Evolutionary conservation across 2,113 vertebrate species (phyloP).

Genomic region (Calcarius ornatus): DNA sequence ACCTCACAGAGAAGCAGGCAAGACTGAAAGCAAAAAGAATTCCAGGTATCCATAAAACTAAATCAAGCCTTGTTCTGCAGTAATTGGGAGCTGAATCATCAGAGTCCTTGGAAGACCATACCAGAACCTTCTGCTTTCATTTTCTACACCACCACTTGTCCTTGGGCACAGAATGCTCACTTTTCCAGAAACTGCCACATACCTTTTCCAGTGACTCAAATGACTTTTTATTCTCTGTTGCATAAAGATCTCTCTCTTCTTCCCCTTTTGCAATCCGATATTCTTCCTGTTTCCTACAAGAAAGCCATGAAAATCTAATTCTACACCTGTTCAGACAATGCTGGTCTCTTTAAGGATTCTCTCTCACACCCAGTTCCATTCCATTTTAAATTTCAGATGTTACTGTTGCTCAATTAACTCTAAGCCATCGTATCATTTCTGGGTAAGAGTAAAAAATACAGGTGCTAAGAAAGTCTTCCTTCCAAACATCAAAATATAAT

Average conservation of each 20-base stretch:
- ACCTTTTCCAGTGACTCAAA: conserved; percentile 76
- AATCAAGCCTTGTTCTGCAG: background rate
- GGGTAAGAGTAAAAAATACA: background rate
- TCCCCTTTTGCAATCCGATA: conserved; percentile 86
- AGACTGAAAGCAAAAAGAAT: background rate
- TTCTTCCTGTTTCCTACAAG: conserved; percentile 81
- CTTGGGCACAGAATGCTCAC: background rate
- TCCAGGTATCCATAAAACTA: background rate
- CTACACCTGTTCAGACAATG: background rate
- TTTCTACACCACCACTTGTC: background rate
- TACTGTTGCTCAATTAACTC: background rate
- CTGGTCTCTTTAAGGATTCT: background rate
- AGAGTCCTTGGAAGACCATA: background rate
- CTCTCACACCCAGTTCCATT: background rate
- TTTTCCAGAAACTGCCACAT: background rate
- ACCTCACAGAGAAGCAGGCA: background rate
- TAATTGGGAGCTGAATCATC: background rate
- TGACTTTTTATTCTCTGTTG: conserved; percentile 78
- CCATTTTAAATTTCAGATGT: background rate
- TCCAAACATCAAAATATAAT: background rate
- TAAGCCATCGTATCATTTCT: background rate
- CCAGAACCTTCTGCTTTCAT: background rate
- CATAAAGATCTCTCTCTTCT: conserved; percentile 85
- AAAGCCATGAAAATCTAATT: background rate
- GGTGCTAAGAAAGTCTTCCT: background rate